phyloP scores from a whole-genome alignment of 2,113 vertebrate genomes.

The Sardina pilchardus region DNA sequence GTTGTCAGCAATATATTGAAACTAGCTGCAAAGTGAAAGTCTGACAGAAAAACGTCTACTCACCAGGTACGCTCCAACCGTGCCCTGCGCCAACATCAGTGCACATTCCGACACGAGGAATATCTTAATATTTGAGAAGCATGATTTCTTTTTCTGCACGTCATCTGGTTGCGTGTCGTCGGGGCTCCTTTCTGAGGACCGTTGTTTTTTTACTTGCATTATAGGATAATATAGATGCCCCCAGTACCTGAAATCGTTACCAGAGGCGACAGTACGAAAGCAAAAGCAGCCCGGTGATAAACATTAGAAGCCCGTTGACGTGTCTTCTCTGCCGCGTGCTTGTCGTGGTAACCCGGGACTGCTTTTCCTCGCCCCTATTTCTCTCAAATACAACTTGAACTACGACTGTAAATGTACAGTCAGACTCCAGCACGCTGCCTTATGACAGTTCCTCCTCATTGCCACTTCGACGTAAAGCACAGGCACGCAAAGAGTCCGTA shows the following conservation, averaged over 20 bases:
- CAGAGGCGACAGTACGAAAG: constrained; percentile 42
- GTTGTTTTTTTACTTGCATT: constrained; percentile 83
- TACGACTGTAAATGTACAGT: constrained; percentile 46
- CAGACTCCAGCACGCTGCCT: constrained; percentile 56
- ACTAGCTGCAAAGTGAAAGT: not conserved
- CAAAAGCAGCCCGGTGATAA: constrained; percentile 36
- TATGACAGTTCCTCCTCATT: constrained; percentile 54
- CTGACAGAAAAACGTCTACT: constrained; percentile 61
- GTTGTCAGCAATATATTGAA: not conserved
- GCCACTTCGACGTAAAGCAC: constrained; percentile 53
- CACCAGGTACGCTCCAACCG: constrained; percentile 97
- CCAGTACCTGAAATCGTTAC: constrained; percentile 50
- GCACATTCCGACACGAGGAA: constrained; percentile 95
- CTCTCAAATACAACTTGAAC: constrained; percentile 35
- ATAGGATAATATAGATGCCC: constrained; percentile 48
- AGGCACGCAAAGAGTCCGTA: constrained; percentile 39
- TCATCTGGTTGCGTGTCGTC: constrained; percentile 72
- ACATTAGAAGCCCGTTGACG: constrained; percentile 36
- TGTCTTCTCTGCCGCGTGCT: constrained; percentile 46
- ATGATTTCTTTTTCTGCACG: constrained; percentile 80
- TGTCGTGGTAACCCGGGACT: constrained; percentile 26
- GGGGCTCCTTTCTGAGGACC: constrained; percentile 68
- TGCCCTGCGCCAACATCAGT: constrained; percentile 96
- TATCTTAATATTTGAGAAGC: constrained; percentile 95
- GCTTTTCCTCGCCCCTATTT: not conserved